These are phyloP conservation scores for Aphelinus certus DNA, from an alignment of 1,140 invertebrate genomes.

Conservation along the genomic window DNA sequence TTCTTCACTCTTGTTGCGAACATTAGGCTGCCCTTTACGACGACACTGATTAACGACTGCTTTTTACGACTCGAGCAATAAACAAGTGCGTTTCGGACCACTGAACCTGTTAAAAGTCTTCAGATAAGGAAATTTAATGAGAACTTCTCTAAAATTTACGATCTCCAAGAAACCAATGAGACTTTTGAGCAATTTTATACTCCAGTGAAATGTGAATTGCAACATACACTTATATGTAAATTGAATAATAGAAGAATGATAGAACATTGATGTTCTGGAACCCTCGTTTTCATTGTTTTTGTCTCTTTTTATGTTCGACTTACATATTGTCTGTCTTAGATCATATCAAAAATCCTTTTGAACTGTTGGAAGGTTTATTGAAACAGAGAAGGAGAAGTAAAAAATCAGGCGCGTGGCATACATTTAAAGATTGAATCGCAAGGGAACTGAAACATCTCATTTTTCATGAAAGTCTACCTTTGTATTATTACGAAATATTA, in stretches of 20 bases:
- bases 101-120: background rate
- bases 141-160: background rate
- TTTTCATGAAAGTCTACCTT: slow-evolving; percentile 29
- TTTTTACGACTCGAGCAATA: background rate
- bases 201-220: no score
- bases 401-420: background rate
- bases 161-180: background rate
- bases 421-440: slow-evolving; percentile 21
- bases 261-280: background rate
- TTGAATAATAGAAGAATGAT: no score
- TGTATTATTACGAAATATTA: slow-evolving; percentile 28
- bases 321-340: background rate
- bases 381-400: slow-evolving; percentile 6
- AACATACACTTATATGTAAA: no score
- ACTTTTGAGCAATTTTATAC: no score
- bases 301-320: background rate
- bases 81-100: slow-evolving; percentile 6
- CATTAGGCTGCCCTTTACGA: background rate
- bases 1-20: no score
- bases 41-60: slow-evolving; percentile 14
- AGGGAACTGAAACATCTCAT: background rate
- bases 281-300: background rate
- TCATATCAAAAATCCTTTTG: slow-evolving; percentile 23
- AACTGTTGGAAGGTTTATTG: slow-evolving; percentile 12
- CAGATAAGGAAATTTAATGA: background rate